These are phyloP conservation scores for Odontomachus brunneus DNA, from an alignment of 1,140 invertebrate genomes.

Conservation along the genomic window DNA sequence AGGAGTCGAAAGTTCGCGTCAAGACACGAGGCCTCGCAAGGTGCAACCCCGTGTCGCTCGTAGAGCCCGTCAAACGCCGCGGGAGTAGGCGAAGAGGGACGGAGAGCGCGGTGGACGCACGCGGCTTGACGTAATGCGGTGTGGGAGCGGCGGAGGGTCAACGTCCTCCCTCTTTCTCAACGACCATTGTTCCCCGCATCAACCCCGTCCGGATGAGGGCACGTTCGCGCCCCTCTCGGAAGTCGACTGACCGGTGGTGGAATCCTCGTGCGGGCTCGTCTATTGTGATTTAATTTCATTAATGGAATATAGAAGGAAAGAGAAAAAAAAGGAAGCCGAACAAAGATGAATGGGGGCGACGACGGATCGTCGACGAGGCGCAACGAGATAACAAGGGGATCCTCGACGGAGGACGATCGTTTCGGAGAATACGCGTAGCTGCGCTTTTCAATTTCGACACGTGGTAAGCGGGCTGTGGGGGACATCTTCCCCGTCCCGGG, in stretches of 20 bases:
- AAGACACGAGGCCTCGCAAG: conserved; percentile 5
- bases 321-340: too few relatives aligned
- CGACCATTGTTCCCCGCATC: conserved; percentile 72
- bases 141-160: conserved; percentile 79
- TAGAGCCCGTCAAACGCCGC: conserved; percentile 52
- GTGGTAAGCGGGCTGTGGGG: too few relatives aligned
- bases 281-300: not conserved
- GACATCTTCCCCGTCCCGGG: too few relatives aligned
- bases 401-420: too few relatives aligned
- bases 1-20: not conserved
- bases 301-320: not conserved
- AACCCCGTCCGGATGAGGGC: conserved; percentile 67
- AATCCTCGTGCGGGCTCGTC: conserved; percentile 17
- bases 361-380: conserved; percentile 2
- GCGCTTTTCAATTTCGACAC: too few relatives aligned
- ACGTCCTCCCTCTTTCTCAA: conserved; percentile 73
- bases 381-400: too few relatives aligned
- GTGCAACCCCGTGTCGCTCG: conserved; percentile 57
- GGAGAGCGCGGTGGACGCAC: conserved; percentile 65
- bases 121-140: conserved; percentile 78
- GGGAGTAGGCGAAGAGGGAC: conserved; percentile 29
- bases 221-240: conserved; percentile 48
- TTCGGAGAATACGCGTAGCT: too few relatives aligned
- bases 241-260: not conserved
- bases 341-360: not conserved